These are phyloP conservation scores for Trichopoda pennipes DNA, from an alignment of 2,888 invertebrate genomes.

Conservation along the genomic window DNA sequence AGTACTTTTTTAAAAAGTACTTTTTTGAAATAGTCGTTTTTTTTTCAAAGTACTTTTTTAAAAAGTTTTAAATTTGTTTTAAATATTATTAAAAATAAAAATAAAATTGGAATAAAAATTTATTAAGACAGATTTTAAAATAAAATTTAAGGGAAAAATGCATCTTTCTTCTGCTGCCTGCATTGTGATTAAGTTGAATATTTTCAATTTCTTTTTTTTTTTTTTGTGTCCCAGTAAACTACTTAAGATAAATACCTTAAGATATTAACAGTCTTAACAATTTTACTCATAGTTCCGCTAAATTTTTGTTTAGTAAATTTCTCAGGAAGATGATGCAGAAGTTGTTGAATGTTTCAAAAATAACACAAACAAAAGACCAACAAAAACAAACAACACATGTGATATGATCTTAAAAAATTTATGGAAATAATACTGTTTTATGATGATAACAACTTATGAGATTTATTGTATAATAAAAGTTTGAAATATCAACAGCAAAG, in stretches of 20 bases:
- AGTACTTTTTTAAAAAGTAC: no score
- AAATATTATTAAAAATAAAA: no score
- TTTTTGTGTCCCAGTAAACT: conserved; percentile 4
- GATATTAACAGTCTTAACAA: conserved; percentile 40
- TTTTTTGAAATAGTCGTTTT: no score
- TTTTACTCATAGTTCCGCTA: conserved; percentile 62
- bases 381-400: neutral
- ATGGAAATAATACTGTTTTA: conserved; percentile 17
- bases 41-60: no score
- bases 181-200: neutral
- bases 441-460: conserved; percentile 40
- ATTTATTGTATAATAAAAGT: conserved; percentile 60
- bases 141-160: no score
- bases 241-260: conserved; percentile 35
- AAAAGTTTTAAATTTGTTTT: no score
- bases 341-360: conserved; percentile 7
- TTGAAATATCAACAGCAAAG: conserved; percentile 24
- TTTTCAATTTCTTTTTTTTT: neutral
- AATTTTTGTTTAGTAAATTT: conserved; percentile 9
- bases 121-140: no score
- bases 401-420: conserved; percentile 32
- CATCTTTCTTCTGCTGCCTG: neutral
- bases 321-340: conserved; percentile 48
- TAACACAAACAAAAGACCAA: neutral
- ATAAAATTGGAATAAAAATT: no score